Percentiles rank a stretch among this genome's conserved stretches.
Conservation (phyloP, 2,888 invertebrate species). For the Melangyna quadrimaculata region DNA sequence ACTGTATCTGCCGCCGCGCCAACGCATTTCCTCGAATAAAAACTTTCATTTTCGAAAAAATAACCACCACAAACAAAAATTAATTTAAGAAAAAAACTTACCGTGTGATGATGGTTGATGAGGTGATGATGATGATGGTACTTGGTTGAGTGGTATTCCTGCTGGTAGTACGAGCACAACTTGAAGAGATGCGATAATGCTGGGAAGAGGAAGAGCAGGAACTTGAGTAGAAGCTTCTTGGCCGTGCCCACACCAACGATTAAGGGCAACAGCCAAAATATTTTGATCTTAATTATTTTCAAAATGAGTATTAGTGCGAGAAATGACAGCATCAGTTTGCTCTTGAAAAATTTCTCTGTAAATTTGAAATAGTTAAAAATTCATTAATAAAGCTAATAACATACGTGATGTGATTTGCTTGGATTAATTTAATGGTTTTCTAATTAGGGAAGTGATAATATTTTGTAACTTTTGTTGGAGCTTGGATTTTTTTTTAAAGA, state of each 20-base stretch:
- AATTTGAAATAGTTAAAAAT: not conserved
- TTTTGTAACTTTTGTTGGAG: too few species aligned
- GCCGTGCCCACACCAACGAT: slow-evolving; percentile 91
- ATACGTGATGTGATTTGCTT: not conserved
- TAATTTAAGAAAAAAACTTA: slow-evolving; percentile 73
- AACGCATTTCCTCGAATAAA: slow-evolving; percentile 13
- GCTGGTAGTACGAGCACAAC: slow-evolving; percentile 91
- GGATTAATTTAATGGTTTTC: not conserved
- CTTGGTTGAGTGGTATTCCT: slow-evolving; percentile 87
- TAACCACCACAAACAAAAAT: not conserved
- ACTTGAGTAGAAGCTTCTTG: slow-evolving; percentile 91
- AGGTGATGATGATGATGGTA: slow-evolving; percentile 92
- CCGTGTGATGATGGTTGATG: slow-evolving; percentile 89
- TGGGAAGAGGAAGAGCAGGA: slow-evolving; percentile 91
- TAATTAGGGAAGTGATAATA: not conserved
- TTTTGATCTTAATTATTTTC: slow-evolving; percentile 89
- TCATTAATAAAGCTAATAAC: too few species aligned
- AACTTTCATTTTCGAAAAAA: slow-evolving; percentile 64
- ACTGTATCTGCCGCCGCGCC: not conserved
- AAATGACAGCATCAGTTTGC: slow-evolving; percentile 88
- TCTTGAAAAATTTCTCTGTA: slow-evolving; percentile 89
- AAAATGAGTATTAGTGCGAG: slow-evolving; percentile 89
- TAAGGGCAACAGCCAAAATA: slow-evolving; percentile 90
- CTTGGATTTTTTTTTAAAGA: too few species aligned
- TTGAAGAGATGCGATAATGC: slow-evolving; percentile 92